Evolutionary conservation across 1,140 invertebrate genomes (phyloP).

Genomic region (Brachionus koreanus): DNA sequence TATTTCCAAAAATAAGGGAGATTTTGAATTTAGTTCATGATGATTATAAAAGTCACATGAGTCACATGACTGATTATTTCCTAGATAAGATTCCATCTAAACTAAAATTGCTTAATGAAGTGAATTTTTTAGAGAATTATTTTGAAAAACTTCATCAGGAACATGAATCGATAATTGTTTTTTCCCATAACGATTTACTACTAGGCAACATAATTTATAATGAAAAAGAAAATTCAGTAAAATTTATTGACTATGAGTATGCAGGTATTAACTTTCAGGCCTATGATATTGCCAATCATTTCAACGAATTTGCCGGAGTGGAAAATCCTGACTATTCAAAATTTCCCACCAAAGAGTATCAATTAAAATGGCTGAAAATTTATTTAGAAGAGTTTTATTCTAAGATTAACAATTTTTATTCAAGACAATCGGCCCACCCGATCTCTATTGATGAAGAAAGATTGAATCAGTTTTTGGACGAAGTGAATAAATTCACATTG

Average conservation of each 20-base stretch:
- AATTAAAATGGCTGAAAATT: conserved; percentile 25
- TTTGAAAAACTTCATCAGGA: conserved; percentile 45
- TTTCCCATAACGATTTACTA: conserved; percentile 94
- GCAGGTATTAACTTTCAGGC: conserved; percentile 86
- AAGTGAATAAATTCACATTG: conserved; percentile 72
- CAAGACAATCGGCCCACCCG: neutral
- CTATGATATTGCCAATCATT: conserved; percentile 96
- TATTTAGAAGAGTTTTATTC: conserved; percentile 31
- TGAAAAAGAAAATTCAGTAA: conserved; percentile 65
- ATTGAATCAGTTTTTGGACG: conserved; percentile 68
- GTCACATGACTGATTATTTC: conserved; percentile 14
- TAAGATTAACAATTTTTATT: conserved; percentile 23
- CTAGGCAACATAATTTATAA: conserved; percentile 86
- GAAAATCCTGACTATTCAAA: conserved; percentile 60
- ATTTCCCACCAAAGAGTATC: conserved; percentile 73
- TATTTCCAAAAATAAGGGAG: conserved; percentile 21
- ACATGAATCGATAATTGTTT: conserved; percentile 66
- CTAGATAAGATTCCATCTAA: neutral
- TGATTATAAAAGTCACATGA: conserved; percentile 15
- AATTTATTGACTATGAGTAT: conserved; percentile 98
- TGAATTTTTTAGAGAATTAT: conserved; percentile 46
- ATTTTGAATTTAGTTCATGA: conserved; percentile 12
- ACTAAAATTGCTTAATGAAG: neutral
- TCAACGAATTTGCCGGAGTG: conserved; percentile 88
- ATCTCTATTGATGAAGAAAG: conserved; percentile 60